Percentiles rank a stretch among this genome's conserved stretches.
Evolutionary conservation across 2,888 invertebrate genomes (phyloP).

Genomic region (Teleiodes luculella): DNA sequence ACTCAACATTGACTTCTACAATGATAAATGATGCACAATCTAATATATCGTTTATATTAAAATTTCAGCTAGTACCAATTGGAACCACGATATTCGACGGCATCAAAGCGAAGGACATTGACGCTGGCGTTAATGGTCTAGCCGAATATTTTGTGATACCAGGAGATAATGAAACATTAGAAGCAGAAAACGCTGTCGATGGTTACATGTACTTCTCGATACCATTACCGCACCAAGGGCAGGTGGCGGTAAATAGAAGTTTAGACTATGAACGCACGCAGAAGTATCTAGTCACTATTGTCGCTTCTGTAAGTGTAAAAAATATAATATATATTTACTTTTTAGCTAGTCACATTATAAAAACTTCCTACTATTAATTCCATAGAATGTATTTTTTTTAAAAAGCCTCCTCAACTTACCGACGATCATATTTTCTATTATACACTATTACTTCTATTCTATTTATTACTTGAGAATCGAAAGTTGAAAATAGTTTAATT

Average conservation of each 20-base stretch:
- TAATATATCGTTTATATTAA: no score
- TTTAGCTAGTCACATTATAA: no score
- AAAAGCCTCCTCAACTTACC: slow-evolving; percentile 2
- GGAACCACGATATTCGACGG: slow-evolving; percentile 92
- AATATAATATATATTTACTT: no score
- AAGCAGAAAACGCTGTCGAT: slow-evolving; percentile 80
- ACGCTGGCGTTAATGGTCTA: slow-evolving; percentile 92
- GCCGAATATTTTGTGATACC: slow-evolving; percentile 91
- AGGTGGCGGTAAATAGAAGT: slow-evolving; percentile 90
- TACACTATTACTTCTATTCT: no score
- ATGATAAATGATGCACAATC: no score
- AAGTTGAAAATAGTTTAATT: slow-evolving; percentile 15
- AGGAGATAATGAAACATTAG: slow-evolving; percentile 71
- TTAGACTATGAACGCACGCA: slow-evolving; percentile 93
- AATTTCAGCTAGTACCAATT: slow-evolving; percentile 88
- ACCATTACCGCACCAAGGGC: slow-evolving; percentile 92
- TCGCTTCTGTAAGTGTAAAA: slow-evolving; percentile 87
- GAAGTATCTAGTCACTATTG: slow-evolving; percentile 91
- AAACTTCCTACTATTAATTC: no score
- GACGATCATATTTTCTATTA: not conserved
- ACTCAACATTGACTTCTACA: no score
- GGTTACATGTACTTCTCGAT: slow-evolving; percentile 91
- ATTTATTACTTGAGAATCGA: slow-evolving; percentile 12
- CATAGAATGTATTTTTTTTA: no score
- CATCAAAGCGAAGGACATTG: slow-evolving; percentile 88